Evolutionary conservation across 2,888 invertebrate species (phyloP).

Genomic region (Drosophila leonis): DNA sequence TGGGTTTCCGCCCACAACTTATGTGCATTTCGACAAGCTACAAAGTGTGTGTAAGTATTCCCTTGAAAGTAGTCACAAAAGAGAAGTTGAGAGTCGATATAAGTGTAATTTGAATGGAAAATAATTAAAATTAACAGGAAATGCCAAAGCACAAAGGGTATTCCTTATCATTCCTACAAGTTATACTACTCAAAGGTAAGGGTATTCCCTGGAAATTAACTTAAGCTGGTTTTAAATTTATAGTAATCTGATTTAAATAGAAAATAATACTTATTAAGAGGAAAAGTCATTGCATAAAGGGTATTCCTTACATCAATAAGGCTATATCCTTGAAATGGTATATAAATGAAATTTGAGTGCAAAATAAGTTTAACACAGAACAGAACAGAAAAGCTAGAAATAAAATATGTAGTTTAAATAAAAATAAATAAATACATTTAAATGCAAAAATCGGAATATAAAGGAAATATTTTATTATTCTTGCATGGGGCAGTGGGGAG

Average conservation of each 20-base stretch:
- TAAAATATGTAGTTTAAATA: too few relatives aligned
- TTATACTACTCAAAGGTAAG: background rate
- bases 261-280: too few relatives aligned
- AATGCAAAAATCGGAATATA: background rate
- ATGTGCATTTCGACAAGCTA: background rate
- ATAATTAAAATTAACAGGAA: background rate
- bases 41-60: slow-evolving; percentile 1
- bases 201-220: background rate
- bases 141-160: background rate
- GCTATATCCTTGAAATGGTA: background rate
- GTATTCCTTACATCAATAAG: background rate
- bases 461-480: background rate
- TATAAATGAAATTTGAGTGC: background rate
- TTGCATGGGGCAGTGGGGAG: background rate
- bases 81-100: background rate
- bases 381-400: too few relatives aligned
- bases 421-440: too few relatives aligned
- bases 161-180: background rate
- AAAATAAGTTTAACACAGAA: too few relatives aligned
- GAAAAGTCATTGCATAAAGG: too few relatives aligned
- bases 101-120: background rate
- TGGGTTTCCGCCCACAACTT: background rate
- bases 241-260: too few relatives aligned
- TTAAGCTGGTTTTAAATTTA: background rate
- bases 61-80: slow-evolving; percentile 6